These are phyloP conservation scores for Drosophila tristis DNA, from an alignment of 1,140 invertebrate genomes.

Conservation along the genomic window DNA sequence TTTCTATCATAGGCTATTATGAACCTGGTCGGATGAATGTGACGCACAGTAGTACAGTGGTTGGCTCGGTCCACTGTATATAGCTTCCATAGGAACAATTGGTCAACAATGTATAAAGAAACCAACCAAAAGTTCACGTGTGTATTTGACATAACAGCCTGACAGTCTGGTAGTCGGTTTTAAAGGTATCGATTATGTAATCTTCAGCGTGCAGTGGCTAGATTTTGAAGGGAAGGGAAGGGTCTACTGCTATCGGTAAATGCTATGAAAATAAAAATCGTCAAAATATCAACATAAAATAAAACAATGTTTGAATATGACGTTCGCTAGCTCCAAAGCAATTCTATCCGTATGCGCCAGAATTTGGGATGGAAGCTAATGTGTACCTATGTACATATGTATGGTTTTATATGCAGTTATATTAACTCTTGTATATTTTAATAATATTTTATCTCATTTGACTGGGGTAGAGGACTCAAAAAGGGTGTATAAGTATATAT, in stretches of 20 bases:
- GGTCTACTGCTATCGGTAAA: constrained; percentile 7
- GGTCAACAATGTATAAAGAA: too few relatives aligned
- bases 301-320: constrained; percentile 52
- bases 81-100: too few relatives aligned
- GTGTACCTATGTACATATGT: too few relatives aligned
- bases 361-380: constrained; percentile 3
- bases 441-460: constrained; percentile 44
- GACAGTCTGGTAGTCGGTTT: too few relatives aligned
- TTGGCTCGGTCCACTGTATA: too few relatives aligned
- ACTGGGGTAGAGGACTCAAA: constrained; percentile 40
- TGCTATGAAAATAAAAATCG: constrained; percentile 54
- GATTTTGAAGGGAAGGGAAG: too few relatives aligned
- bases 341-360: constrained; percentile 18
- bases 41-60: too few relatives aligned
- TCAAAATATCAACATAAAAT: constrained; percentile 64
- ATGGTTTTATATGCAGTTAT: constrained; percentile 22
- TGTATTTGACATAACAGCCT: too few relatives aligned
- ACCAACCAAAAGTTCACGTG: too few relatives aligned
- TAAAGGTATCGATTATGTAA: too few relatives aligned
- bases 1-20: too few relatives aligned
- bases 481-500: not conserved
- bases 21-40: not conserved
- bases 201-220: too few relatives aligned
- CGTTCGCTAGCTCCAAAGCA: constrained; percentile 15
- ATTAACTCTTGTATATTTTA: constrained; percentile 45